These are phyloP conservation scores for Desmodus rotundus DNA, from an alignment of 2,113 vertebrate species.

Conservation along the genomic window DNA sequence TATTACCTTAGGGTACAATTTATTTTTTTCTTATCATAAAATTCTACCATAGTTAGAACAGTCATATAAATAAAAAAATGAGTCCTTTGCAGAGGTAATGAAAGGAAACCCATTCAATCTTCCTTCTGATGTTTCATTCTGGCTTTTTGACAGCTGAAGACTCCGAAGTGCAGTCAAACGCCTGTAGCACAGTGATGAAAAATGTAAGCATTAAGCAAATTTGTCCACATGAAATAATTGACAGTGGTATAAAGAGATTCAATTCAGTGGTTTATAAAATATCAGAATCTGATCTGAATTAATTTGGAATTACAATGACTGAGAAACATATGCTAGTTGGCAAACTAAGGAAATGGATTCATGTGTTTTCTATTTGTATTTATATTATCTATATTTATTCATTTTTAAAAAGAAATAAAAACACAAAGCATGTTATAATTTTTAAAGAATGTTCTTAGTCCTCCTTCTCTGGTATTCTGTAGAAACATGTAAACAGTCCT, in stretches of 20 bases:
- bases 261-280: constrained; percentile 51
- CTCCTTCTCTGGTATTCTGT: neutral
- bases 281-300: constrained; percentile 29
- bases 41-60: constrained; percentile 52
- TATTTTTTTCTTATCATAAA: constrained; percentile 65
- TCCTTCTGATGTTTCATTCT: constrained; percentile 47
- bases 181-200: constrained; percentile 36
- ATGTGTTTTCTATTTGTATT: neutral
- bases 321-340: constrained; percentile 15
- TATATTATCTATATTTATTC: constrained; percentile 1
- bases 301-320: constrained; percentile 42
- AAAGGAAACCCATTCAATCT: constrained; percentile 57
- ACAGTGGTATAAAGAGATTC: constrained; percentile 36
- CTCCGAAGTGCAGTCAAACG: constrained; percentile 48
- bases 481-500: neutral
- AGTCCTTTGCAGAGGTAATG: constrained; percentile 21
- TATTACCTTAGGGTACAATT: constrained; percentile 53
- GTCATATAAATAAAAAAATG: constrained; percentile 60
- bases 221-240: constrained; percentile 54
- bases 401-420: constrained; percentile 28
- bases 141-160: constrained; percentile 64
- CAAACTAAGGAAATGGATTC: neutral
- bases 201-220: constrained; percentile 57
- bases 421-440: neutral
- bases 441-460: neutral